These are phyloP conservation scores for Miniopterus natalensis DNA, from an alignment of 2,113 vertebrate species.

Conservation along the genomic window DNA sequence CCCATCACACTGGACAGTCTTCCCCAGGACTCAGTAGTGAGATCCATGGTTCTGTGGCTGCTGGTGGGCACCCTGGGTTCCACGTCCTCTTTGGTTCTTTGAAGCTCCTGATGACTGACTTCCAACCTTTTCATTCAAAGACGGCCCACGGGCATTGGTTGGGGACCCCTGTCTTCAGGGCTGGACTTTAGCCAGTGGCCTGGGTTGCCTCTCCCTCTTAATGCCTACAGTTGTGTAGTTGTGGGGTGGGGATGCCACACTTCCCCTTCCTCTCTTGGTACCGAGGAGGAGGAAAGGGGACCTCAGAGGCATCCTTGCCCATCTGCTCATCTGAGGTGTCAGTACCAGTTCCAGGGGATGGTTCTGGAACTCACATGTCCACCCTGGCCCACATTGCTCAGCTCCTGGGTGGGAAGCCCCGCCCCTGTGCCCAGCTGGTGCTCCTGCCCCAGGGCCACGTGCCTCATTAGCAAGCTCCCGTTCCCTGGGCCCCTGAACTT, in stretches of 20 bases:
- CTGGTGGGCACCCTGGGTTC: accelerated
- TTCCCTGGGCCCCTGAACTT: conserved; percentile 38
- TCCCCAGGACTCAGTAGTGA: background rate
- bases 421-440: background rate
- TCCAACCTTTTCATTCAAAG: too few species aligned
- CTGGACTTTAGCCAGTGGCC: background rate
- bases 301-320: background rate
- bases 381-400: background rate
- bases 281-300: background rate
- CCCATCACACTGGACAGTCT: accelerated
- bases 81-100: background rate
- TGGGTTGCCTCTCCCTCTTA: background rate
- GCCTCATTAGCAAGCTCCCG: background rate
- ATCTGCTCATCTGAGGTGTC: accelerated
- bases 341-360: background rate
- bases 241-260: too few species aligned
- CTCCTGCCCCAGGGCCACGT: accelerated
- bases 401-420: background rate
- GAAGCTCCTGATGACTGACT: accelerated
- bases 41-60: background rate
- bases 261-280: too few species aligned
- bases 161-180: background rate
- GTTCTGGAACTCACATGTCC: background rate
- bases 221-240: accelerated
- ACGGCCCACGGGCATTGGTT: background rate